Base-by-base conservation (phyloP, 64 coral and sea anemone genomes). In the Stichodactyla mertensii region DNA sequence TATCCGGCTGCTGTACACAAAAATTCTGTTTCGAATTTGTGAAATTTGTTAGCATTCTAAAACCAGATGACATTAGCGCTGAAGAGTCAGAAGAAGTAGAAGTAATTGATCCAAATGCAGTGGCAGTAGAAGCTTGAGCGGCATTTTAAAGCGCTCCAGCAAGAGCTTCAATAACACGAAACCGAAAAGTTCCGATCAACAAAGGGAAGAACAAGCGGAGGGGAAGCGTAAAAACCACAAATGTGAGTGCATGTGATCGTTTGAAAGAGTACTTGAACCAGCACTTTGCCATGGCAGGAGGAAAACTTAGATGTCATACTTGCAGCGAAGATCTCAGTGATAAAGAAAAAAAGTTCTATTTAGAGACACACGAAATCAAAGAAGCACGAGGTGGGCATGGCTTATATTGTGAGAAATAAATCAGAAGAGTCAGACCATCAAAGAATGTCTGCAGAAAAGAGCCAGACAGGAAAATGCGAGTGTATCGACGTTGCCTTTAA, bases 101-200 rank as follows among this genome's bases (percentile, higher is more conserved):
- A 31, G 28, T 31, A 31, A 31, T 31, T 31, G 7, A 57, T 57
- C 55, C 55, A 57, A 57, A 57, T 10, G 7, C 55, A 57, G 7
- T 57, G 80, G 71, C 84, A 86, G 83, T 91, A 91, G 84, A 86
- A 64, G 61, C 88, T 89, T 59, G 88, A 89, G 79, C 88, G 60
- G 83, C 88, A 26, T 83, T 89, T 31, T 31, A 31, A 89, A 89
- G 89, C 56, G 19, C 26, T 77, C 61, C 82, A 88, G 26, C 82
- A 82, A 60, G 87, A 57, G 87, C 87, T 51, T 88, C 69, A 31
- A 88, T 92, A 92, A 86, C 91, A 84, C 86, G 91, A 60, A 88
- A 88, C 15, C 81, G 80, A 92, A 88, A 92, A 92, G n/a, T 92
- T 54, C 86, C 91, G 60, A 88, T 53, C 86, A 92, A 92, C 82